Conservation (phyloP, 2,888 invertebrate species). For the Aleiodes testaceus region DNA sequence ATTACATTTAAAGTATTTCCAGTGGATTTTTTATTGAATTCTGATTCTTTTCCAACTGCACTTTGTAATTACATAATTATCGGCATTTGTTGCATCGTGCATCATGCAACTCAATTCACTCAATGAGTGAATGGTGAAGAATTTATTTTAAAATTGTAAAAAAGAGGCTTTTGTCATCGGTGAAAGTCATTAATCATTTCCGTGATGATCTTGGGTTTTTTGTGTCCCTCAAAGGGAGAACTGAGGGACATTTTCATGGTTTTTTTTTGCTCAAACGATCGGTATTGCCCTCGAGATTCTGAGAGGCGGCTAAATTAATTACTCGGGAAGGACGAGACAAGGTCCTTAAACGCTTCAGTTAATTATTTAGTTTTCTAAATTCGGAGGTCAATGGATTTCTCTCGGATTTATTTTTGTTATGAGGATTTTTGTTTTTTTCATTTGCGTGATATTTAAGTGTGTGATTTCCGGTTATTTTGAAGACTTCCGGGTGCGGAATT, state of each 20-base stretch:
- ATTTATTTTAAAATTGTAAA: too few relatives aligned
- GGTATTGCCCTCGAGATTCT: not conserved
- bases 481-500: too few relatives aligned
- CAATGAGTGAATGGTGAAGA: slow-evolving; percentile 22
- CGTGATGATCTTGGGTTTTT: slow-evolving; percentile 46
- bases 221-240: not conserved
- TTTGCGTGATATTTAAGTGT: too few relatives aligned
- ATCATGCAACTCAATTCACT: slow-evolving; percentile 8
- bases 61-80: slow-evolving; percentile 42
- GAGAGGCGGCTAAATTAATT: not conserved
- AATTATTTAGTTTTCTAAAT: slow-evolving; percentile 46
- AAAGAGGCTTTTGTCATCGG: too few relatives aligned
- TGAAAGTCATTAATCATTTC: slow-evolving; percentile 38
- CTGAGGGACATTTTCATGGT: slow-evolving; percentile 20
- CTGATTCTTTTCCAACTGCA: not conserved
- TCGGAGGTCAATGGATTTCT: slow-evolving; percentile 34
- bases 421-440: too few relatives aligned
- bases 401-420: not conserved
- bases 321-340: slow-evolving; percentile 21
- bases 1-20: slow-evolving; percentile 5
- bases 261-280: slow-evolving; percentile 12
- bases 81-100: slow-evolving; percentile 35
- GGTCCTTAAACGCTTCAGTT: slow-evolving; percentile 40
- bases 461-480: too few relatives aligned
- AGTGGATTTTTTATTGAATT: slow-evolving; percentile 5